Evolutionary conservation across 1,140 invertebrate genomes (phyloP).

Genomic region (Tetramorium parvispinum): DNA sequence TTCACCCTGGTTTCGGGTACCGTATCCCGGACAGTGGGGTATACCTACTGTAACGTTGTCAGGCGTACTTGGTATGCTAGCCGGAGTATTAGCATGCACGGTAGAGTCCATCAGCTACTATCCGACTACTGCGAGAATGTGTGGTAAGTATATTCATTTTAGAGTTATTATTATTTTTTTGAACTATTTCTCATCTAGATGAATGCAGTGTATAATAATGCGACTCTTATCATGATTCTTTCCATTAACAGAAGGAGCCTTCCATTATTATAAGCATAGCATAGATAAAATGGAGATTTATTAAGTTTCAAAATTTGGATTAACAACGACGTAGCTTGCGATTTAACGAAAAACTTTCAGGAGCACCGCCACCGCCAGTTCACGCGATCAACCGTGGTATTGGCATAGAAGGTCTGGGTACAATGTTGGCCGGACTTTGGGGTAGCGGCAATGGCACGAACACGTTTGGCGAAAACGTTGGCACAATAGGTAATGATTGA

Average conservation of each 20-base stretch:
- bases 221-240: not conserved
- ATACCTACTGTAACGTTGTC: constrained; percentile 91
- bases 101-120: constrained; percentile 96
- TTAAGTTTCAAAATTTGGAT: not conserved
- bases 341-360: constrained; percentile 80
- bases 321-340: not conserved
- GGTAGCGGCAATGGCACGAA: constrained; percentile 95
- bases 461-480: constrained; percentile 95
- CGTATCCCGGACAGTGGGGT: constrained; percentile 96
- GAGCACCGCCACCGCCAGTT: constrained; percentile 92
- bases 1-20: constrained; percentile 93
- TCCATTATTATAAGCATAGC: not conserved
- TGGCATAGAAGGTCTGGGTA: constrained; percentile 93
- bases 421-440: constrained; percentile 92
- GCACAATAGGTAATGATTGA: constrained; percentile 89
- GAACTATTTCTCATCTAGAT: not conserved
- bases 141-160: constrained; percentile 85
- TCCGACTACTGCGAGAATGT: constrained; percentile 93
- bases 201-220: too few relatives aligned
- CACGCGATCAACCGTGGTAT: constrained; percentile 96
- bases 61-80: constrained; percentile 93
- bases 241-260: not conserved
- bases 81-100: constrained; percentile 93
- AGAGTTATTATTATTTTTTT: not conserved
- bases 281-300: not conserved